Base-by-base conservation (phyloP, 2,797 vertebrate species). In the Chelidonichthys spinosus region DNA sequence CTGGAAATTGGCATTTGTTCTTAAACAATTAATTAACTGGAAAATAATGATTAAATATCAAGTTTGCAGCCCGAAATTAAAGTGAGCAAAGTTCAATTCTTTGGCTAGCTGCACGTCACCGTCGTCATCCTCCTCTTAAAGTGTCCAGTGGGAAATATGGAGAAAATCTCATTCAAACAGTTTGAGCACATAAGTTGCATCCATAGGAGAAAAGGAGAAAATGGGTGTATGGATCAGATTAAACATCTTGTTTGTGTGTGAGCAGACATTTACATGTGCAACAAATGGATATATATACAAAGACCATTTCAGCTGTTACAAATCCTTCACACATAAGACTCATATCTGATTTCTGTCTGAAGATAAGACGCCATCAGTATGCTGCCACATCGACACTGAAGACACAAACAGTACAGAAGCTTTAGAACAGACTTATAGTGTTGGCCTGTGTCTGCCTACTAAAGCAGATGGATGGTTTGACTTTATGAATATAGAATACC, bases 361-460 rank as follows among this genome's bases (percentile, higher is more conserved):
- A 37, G 14, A 3, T 7, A 4, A 13, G 6, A 39, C 36, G 13
- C 15, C 17, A 1, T 42, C 42, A 18, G 44, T 43, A 47, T 37
- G 40, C 60, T 44, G 71, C 59, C 74, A 81, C 71, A 68, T 1
- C 11, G 69, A 81, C 82, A 78, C 73, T 47, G 64, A 70, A 50
- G 55, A 84, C 67, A n/a, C 2, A 56, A 42, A n/a, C 64, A 69
- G 74, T n/a, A 72, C 61, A 68, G 75, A 81, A 74, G 74, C 76
- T 59, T 67, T 7, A 65, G 52, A 46, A 17, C 5, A 6, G 76
- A 54, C 58, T 42, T 71, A 68, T 69, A 70, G 61, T 32, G 47
- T 74, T 52, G 62, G 36, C 44, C 10, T 18, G 14, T 8, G 6
- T 60, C 40, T 58, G 62, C 5, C 14, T 2, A 25, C 33, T 43